Base-by-base conservation (phyloP, 2,797 vertebrate genomes). In the Uromys caudimaculatus region DNA sequence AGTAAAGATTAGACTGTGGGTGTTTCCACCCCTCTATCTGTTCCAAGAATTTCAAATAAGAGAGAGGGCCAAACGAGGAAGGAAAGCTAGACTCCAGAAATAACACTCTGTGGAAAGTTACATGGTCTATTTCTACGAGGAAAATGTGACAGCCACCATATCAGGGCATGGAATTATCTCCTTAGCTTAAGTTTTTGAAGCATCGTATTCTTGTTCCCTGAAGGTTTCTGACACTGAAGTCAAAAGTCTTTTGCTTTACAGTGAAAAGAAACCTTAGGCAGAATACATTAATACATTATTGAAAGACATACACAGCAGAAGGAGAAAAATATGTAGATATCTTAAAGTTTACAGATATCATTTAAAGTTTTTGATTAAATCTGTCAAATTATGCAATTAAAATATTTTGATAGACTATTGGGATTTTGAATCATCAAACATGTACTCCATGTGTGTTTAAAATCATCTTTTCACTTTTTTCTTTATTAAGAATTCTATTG, bases 161-260 rank as follows among this genome's bases (percentile, higher is more conserved):
- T 90, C 77, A 71, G 50, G 69, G 19, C n/a, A 93, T 62, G 27
- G 96, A 94, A 97, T 94, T 52, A 95, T 85, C 69, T 95, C 27
- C 89, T 89, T 94, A 52, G 29, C 84, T 97, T 56, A 82, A 96
- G 8, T 86, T 93, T 97, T 71, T 95, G 73, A 96, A 92, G 71
- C 3, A 60, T 27, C 44, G 12, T 71, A 83, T 92, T 73, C 19
- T 58, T 77, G 0, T 94, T 84, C 32, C 85, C 88, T 94, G 44
- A 35, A 94, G 88, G 10, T 64, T 94, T 97, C n/a, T 96, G 78
- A 54, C 52, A 92, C 52, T 21, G 52, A 91, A 96, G 69, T 71
- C 85, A 93, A 79, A 96, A 90, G 82, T 56, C 27, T 95, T 92
- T 60, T 27, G 27, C 77, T 96, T 85, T 73, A 24, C 4, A 83